These are phyloP conservation scores for Venusia cambrica DNA, from an alignment of 2,888 invertebrate species.

Conservation along the genomic window DNA sequence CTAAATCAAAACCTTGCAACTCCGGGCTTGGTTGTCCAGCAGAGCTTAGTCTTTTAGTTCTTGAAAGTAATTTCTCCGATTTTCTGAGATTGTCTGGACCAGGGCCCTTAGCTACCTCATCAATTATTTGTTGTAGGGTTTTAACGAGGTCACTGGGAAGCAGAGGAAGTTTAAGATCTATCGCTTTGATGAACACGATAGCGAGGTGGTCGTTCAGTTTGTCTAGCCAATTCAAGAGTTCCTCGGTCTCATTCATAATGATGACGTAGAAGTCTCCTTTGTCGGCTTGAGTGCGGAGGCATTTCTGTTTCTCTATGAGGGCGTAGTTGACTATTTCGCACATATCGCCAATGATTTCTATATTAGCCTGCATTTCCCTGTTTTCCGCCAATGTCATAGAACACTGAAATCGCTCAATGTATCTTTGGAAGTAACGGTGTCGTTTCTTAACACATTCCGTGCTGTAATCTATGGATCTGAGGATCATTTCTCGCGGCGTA, in stretches of 20 bases:
- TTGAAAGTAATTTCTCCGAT: constrained; percentile 18
- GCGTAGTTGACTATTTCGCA: constrained; percentile 31
- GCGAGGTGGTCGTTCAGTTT: constrained; percentile 37
- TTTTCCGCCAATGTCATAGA: constrained; percentile 29
- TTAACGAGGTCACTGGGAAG: constrained; percentile 32
- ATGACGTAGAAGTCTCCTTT: constrained; percentile 35
- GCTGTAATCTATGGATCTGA: constrained; percentile 37
- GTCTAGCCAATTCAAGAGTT: constrained; percentile 48
- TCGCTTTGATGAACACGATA: constrained; percentile 32
- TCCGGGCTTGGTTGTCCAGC: constrained; percentile 8
- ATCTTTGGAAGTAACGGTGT: constrained; percentile 26
- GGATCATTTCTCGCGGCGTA: constrained; percentile 36
- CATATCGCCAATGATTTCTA: constrained; percentile 36
- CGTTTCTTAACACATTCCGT: constrained; percentile 32
- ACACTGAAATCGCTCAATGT: constrained; percentile 21
- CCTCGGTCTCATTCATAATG: constrained; percentile 39
- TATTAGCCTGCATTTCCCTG: constrained; percentile 28
- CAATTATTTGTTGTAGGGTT: constrained; percentile 33
- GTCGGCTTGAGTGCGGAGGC: constrained; percentile 34
- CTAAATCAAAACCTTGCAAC: constrained; percentile 27
- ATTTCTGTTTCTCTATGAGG: constrained; percentile 36
- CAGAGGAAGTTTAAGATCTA: constrained; percentile 30
- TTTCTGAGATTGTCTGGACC: too few relatives aligned
- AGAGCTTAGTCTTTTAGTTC: constrained; percentile 8
- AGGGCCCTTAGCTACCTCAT: constrained; percentile 30